Conservation (phyloP, 2,113 vertebrate species). For the Phalacrocorax aristotelis region DNA sequence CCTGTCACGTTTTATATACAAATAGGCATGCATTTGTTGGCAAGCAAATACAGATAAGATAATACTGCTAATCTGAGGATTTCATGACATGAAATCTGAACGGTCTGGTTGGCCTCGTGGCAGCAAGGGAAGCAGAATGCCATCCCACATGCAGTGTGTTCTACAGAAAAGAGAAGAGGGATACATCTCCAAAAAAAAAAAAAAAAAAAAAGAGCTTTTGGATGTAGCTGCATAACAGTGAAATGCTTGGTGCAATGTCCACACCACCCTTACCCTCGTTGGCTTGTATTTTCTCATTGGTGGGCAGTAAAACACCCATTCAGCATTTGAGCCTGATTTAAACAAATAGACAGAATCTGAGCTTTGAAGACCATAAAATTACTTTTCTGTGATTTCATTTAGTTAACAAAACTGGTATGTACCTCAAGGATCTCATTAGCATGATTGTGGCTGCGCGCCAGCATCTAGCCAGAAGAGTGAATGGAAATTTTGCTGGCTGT, state of each 20-base stretch:
- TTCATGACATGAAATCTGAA: neutral
- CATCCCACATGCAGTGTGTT: neutral
- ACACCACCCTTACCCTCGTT: fast-evolving
- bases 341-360: neutral
- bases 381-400: neutral
- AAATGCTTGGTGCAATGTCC: neutral
- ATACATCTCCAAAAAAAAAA: neutral
- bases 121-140: neutral
- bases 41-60: neutral
- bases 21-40: neutral
- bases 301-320: neutral
- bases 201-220: neutral
- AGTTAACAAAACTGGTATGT: neutral
- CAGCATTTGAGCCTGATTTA: neutral
- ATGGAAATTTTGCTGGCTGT: neutral
- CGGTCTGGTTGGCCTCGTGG: neutral
- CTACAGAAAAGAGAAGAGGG: neutral
- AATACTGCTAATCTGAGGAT: neutral
- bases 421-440: neutral
- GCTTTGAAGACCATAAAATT: neutral
- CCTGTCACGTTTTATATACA: neutral
- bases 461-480: neutral
- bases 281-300: neutral
- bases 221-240: neutral
- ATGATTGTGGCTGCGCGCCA: neutral